Evolutionary conservation across 1,140 invertebrate genomes (phyloP), one percentile per base, ranked within the genome.

Genomic region (Aphaenogaster rudis): DNA sequence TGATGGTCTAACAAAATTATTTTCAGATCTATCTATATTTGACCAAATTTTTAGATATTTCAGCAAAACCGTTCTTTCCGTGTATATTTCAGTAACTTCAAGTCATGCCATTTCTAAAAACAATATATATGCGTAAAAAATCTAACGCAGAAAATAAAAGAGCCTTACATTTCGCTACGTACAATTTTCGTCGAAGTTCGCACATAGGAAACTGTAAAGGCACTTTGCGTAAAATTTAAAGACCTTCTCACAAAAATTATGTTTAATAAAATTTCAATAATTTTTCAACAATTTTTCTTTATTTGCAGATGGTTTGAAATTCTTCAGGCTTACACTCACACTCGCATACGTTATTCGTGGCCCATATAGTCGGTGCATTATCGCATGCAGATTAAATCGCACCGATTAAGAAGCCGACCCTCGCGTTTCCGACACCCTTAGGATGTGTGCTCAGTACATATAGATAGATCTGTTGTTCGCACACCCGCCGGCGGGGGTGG

Each of bases 381-480:
- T 72, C 17, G 21, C 15, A 74, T 82, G 69, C 54, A 74, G 71
- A 84, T 84, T 84, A 50, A 61, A 84, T 84, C 42, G 45, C 17
- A 13, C 0, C 21, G 79, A 80, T 71, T 45, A 71, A 59, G 64
- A 71, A 33, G 15, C 15, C 45, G 78, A 21, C 21, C 79, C 64
- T 45, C 21, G 36, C 50, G 21, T 57, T 61, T 48, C 42, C 66
- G 33, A 52, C 48, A 71, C 64, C 17, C 54, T 61, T 21, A 3
- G 80, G 17, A 48, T 59, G 89, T 90, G 52, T 61, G 66, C 52
- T 50, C 28, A 15, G 33, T 39, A 71, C 52, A 79, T 79, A 86
- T 74, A 90, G 81, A 91, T 86, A 91, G 89, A 90, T 91, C 86
- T 86, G 90, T 88, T 88, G 89, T 88, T 59, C 86, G 76, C 86